phyloP scores from a whole-genome alignment of 2,888 invertebrate genomes.

The Callyntrura sp. region DNA sequence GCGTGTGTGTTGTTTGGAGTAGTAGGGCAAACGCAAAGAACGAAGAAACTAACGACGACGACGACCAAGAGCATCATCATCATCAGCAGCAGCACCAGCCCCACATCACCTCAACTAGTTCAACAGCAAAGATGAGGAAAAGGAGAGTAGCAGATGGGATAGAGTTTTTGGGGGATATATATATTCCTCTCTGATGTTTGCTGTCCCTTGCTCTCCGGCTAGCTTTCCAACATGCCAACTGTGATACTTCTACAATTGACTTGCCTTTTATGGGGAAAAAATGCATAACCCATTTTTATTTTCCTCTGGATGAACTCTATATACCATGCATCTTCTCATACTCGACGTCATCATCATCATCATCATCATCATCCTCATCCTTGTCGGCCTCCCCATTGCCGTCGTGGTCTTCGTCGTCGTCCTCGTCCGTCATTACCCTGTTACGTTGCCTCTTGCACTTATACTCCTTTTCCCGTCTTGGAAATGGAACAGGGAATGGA shows the following conservation, averaged over 20 bases:
- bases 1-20: too few species aligned
- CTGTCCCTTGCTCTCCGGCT: background rate
- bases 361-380: background rate
- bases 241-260: background rate
- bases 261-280: background rate
- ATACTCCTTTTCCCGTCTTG: background rate
- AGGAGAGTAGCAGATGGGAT: slow-evolving; percentile 26
- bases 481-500: slow-evolving; percentile 27
- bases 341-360: background rate
- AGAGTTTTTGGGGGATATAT: slow-evolving; percentile 16
- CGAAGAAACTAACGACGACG: too few species aligned
- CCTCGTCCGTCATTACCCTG: background rate
- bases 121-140: background rate
- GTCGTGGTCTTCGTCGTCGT: background rate
- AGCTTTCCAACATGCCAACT: background rate
- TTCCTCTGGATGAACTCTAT: slow-evolving; percentile 27
- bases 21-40: too few species aligned
- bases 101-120: background rate
- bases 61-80: too few species aligned
- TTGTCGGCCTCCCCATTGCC: too few species aligned
- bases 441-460: background rate
- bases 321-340: slow-evolving; percentile 26
- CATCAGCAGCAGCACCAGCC: too few species aligned
- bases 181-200: slow-evolving; percentile 17
- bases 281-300: slow-evolving; percentile 1